Percentiles rank a stretch among this genome's conserved stretches.
Conservation (phyloP, 2,113 vertebrate species). For the Burhinus oedicnemus region DNA sequence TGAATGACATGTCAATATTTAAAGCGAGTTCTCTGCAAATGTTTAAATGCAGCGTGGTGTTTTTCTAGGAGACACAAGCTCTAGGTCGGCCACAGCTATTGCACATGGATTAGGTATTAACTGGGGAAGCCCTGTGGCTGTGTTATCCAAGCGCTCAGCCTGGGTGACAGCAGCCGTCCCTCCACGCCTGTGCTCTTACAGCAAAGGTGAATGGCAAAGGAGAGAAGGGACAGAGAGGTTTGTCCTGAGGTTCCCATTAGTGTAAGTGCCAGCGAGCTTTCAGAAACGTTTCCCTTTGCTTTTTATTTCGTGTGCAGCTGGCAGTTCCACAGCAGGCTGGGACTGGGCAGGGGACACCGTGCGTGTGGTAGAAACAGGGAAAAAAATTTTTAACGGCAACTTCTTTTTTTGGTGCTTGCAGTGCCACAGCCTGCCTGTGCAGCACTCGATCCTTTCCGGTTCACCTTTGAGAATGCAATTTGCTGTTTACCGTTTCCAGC, state of each 20-base stretch:
- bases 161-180: not conserved
- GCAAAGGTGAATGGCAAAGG: not conserved
- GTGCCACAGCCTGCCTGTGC: not conserved
- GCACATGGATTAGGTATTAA: slow-evolving; percentile 62
- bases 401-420: not conserved
- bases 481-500: not conserved
- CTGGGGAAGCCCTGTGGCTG: slow-evolving; percentile 20
- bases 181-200: not conserved
- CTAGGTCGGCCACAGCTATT: not conserved
- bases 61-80: not conserved
- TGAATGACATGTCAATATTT: not conserved
- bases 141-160: not conserved
- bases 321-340: not conserved
- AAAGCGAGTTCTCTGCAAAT: not conserved
- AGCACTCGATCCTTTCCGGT: not conserved
- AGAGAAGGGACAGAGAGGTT: not conserved
- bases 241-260: not conserved
- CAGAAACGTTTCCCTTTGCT: not conserved
- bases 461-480: not conserved
- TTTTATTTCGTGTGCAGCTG: not conserved
- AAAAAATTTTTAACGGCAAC: not conserved
- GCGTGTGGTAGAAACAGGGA: not conserved
- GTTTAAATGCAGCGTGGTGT: not conserved
- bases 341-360: not conserved
- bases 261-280: not conserved